Conservation (phyloP, 2,113 vertebrate genomes). For the Sus scrofa region T2T-Sscrofa CM000818.6:1988001-1988500, state of each 20-base stretch:
- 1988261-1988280: neutral
- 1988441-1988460: neutral
- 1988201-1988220: neutral
- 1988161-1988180: neutral
- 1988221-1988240: neutral
- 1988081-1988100: neutral
- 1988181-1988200: neutral
- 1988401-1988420: neutral
- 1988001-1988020: neutral
- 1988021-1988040: neutral
- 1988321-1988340: neutral
- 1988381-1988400: constrained; percentile 2
- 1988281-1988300: neutral
- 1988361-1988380: neutral
- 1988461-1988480: neutral
- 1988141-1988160: neutral
- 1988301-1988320: neutral
- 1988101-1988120: neutral
- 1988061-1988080: neutral
- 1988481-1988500: too few relatives aligned
- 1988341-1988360: neutral
- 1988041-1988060: neutral
- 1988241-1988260: neutral
- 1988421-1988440: neutral
- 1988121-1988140: neutral